Evolutionary conservation across 92 coral and sea anemone species (phyloP), one percentile per base, ranked within the genome.

Genomic region (Epizoanthus scotinus): DNA sequence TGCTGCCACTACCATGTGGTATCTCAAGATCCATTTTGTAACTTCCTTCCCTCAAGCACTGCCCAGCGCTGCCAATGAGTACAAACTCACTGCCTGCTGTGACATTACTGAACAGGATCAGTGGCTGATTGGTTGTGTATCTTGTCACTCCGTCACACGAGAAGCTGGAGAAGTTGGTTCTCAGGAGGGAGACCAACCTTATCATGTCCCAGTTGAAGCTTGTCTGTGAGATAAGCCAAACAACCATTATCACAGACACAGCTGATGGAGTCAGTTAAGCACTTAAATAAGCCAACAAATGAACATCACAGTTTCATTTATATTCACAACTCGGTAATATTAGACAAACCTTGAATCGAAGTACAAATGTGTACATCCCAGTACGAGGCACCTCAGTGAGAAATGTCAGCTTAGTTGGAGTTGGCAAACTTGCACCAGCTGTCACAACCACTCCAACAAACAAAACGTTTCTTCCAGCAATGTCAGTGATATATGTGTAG

Each of bases 341-440:
- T n/a, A n/a, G n/a, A n/a, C n/a, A n/a, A n/a, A 95, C 99, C 95
- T 78, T 84, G 87, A 91, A 95, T 83, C 99, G 80, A 19, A 93
- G 73, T 34, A 89, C 81, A 5, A 86, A 50, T 20, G 90, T 71
- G 69, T 78, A 95, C 54, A 71, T 75, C 7, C 92, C 91, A 24
- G 99, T 95, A 57, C 78, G 77, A 0, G 99, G 99, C 27, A 95
- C 63, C 27, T 79, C 70, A 3, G 88, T 87, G 42, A 64, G 50
- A 81, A 95, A 87, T 17, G 71, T 58, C 14, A 96, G 86, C 40
- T 62, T 73, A 13, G 92, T 91, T 26, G 94, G 93, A 3, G 91
- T 42, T 0, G 84, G 57, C 4, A 50, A 79, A 82, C 70, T 81
- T 15, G 70, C 25, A 27, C 96, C 91, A 64, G 86, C 96, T 49